Percentiles rank a stretch among this genome's conserved stretches.
Conservation (phyloP, 2,888 invertebrate species). For the Monochamus alternatus region DNA sequence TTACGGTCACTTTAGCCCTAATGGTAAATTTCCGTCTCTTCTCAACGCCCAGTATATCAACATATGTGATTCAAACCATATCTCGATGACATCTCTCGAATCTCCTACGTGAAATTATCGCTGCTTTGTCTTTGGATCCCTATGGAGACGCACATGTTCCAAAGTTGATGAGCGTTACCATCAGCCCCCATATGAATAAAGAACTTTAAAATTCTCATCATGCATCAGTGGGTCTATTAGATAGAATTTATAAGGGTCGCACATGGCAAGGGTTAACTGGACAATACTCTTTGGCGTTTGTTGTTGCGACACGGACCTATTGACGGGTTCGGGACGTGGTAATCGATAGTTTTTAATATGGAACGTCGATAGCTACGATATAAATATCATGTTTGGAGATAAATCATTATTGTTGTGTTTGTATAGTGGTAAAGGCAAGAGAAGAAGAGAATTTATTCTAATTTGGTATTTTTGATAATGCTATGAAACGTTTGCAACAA, state of each 20-base stretch:
- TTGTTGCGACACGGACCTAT: slow-evolving; percentile 30
- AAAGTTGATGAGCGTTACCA: slow-evolving; percentile 59
- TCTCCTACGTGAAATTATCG: slow-evolving; percentile 37
- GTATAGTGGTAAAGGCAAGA: too few species aligned
- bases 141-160: slow-evolving; percentile 59
- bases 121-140: slow-evolving; percentile 56
- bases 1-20: too few species aligned
- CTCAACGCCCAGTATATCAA: neutral
- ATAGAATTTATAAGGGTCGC: slow-evolving; percentile 59
- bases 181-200: slow-evolving; percentile 62
- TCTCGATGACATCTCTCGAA: slow-evolving; percentile 7
- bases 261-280: slow-evolving; percentile 61
- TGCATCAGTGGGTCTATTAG: slow-evolving; percentile 61
- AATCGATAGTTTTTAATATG: slow-evolving; percentile 13
- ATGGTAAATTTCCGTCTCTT: neutral
- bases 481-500: too few species aligned
- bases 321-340: neutral
- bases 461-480: too few species aligned
- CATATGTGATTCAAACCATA: slow-evolving; percentile 4
- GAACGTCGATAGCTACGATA: neutral
- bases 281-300: slow-evolving; percentile 49
- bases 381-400: neutral
- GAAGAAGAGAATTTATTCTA: too few species aligned
- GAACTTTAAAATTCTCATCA: slow-evolving; percentile 62
- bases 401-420: too few species aligned